phyloP scores from a whole-genome alignment of 2,888 invertebrate genomes.

The Scaptomyza polygonia region DNA sequence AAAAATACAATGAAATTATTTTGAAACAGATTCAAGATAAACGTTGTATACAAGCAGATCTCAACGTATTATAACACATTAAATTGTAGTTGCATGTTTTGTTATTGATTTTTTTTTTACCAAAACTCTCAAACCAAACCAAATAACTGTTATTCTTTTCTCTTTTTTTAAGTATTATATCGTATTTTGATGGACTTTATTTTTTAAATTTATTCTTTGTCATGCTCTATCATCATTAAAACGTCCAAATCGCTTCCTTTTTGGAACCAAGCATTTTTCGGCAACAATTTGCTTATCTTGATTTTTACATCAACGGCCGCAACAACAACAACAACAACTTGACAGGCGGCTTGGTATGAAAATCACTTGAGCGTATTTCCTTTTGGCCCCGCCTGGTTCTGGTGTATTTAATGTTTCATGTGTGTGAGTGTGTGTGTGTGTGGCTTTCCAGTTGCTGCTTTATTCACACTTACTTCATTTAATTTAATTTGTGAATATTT shows the following conservation, averaged over 20 bases:
- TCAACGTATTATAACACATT: neutral
- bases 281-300: conserved; percentile 79
- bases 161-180: conserved; percentile 5
- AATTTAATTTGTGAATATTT: conserved; percentile 79
- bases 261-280: conserved; percentile 59
- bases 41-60: neutral
- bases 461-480: conserved; percentile 77
- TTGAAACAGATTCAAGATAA: neutral
- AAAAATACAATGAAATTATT: neutral
- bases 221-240: conserved; percentile 80
- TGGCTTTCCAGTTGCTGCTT: conserved; percentile 52
- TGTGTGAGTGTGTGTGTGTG: conserved; percentile 40
- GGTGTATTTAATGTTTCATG: conserved; percentile 57
- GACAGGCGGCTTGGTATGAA: conserved; percentile 54
- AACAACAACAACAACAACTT: conserved; percentile 44
- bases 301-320: conserved; percentile 67
- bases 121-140: neutral
- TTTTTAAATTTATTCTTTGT: conserved; percentile 73
- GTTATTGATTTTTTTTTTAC: neutral
- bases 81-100: neutral
- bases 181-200: conserved; percentile 51
- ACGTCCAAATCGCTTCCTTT: conserved; percentile 78
- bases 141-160: neutral
- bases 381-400: conserved; percentile 54
- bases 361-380: conserved; percentile 81